Conservation (phyloP, 2,888 invertebrate species). For the Lasioglossum pauxillum region DNA sequence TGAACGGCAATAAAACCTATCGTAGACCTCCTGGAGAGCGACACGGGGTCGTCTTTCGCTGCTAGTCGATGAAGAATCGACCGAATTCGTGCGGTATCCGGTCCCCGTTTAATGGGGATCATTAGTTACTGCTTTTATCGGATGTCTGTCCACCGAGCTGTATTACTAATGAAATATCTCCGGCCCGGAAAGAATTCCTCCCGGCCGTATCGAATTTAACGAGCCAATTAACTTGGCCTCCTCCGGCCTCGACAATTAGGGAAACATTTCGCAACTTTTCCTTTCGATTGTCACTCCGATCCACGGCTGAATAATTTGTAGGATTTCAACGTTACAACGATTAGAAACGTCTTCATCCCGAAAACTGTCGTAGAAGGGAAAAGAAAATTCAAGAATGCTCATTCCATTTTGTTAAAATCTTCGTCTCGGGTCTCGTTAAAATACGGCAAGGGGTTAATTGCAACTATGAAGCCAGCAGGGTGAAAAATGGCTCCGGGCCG, state of each 20-base stretch:
- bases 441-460: not conserved
- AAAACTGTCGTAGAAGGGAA: too few species aligned
- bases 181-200: not conserved
- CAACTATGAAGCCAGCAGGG: not conserved
- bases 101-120: constrained; percentile 54
- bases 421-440: too few species aligned
- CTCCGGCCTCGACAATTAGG: constrained; percentile 16
- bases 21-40: constrained; percentile 67
- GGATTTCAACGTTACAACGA: not conserved
- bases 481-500: not conserved
- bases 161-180: constrained; percentile 32
- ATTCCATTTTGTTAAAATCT: too few species aligned
- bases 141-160: constrained; percentile 27
- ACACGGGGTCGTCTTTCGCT: constrained; percentile 50
- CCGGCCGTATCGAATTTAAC: constrained; percentile 29
- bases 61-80: constrained; percentile 59
- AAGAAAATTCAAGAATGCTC: too few species aligned
- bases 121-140: constrained; percentile 62
- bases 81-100: constrained; percentile 54
- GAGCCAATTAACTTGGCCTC: constrained; percentile 36
- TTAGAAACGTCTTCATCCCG: too few species aligned
- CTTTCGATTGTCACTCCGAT: not conserved
- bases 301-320: not conserved
- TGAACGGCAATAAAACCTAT: constrained; percentile 60
- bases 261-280: constrained; percentile 10